A percentile compares a stretch with the other conserved stretches of the same genome.
phyloP scores from a whole-genome alignment of 2,797 vertebrate genomes.

The Anomalospiza imberbis region DNA sequence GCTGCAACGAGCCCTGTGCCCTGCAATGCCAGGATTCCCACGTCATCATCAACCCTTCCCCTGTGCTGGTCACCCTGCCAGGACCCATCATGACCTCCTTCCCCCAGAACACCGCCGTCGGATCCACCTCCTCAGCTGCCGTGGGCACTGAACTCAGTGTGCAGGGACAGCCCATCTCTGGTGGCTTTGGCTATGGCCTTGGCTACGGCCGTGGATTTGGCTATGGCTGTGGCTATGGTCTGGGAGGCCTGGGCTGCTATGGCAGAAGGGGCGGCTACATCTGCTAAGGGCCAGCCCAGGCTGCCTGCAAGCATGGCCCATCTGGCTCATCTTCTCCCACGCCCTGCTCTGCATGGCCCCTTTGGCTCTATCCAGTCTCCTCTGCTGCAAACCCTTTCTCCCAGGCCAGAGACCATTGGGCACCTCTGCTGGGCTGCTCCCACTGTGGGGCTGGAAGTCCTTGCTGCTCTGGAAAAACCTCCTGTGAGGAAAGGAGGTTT shows the following conservation, averaged over 20 bases:
- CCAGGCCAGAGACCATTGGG: fast-evolving
- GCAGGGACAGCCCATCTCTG: not conserved
- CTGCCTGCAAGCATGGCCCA: not conserved
- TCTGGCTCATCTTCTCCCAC: not conserved
- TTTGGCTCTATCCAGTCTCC: not conserved
- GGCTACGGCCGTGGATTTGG: not conserved
- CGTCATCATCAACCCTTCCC: too few relatives aligned
- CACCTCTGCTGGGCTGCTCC: too few relatives aligned
- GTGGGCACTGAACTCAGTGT: not conserved
- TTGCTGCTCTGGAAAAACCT: too few relatives aligned
- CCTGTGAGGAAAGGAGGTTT: fast-evolving
- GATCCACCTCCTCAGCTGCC: too few relatives aligned
- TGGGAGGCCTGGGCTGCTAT: not conserved
- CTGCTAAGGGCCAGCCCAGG: not conserved
- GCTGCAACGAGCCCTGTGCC: too few relatives aligned
- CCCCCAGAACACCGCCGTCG: too few relatives aligned
- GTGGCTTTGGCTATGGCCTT: not conserved
- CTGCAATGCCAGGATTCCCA: too few relatives aligned
- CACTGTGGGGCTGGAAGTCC: not conserved
- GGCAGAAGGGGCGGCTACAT: not conserved
- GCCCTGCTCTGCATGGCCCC: fast-evolving
- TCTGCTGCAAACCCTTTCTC: not conserved
- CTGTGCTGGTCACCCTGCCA: too few relatives aligned
- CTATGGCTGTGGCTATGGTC: not conserved
- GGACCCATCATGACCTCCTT: too few relatives aligned